Evolutionary conservation across 2,888 invertebrate species (phyloP).

Genomic region (Philopedon plagiatum): DNA sequence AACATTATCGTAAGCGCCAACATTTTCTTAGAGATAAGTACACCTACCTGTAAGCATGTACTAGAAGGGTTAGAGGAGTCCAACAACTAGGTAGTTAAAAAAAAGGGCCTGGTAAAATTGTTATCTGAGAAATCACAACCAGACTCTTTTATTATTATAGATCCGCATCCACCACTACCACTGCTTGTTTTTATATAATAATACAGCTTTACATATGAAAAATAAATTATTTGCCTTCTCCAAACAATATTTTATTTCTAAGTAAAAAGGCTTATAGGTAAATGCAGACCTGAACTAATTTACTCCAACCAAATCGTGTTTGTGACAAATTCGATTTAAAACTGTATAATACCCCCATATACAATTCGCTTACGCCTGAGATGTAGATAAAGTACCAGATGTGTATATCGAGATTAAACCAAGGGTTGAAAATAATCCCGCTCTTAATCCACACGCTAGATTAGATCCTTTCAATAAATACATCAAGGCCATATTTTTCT

Average conservation of each 20-base stretch:
- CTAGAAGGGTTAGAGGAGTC: no score
- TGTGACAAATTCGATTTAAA: slow-evolving; percentile 49
- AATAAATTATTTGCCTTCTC: not conserved
- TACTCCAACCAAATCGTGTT: slow-evolving; percentile 53
- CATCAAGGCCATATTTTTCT: slow-evolving; percentile 49
- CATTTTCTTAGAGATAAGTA: no score
- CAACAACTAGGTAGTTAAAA: slow-evolving; percentile 64
- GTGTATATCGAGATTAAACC: slow-evolving; percentile 54
- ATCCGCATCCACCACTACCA: no score
- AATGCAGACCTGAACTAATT: slow-evolving; percentile 54
- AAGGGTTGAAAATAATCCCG: slow-evolving; percentile 61
- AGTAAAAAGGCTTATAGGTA: not conserved
- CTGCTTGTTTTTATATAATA: no score
- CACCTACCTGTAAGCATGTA: no score
- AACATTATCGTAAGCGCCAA: no score
- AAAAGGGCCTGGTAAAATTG: slow-evolving; percentile 1
- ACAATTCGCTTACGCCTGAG: slow-evolving; percentile 37
- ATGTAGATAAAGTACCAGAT: slow-evolving; percentile 54
- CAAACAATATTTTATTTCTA: not conserved
- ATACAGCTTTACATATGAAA: no score
- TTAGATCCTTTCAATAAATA: slow-evolving; percentile 57
- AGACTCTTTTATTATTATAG: no score
- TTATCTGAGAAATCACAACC: no score
- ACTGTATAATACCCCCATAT: slow-evolving; percentile 41
- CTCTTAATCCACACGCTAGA: slow-evolving; percentile 61